Conservation (phyloP, 1,140 invertebrate genomes). For the Trachymyrmex septentrionalis region DNA sequence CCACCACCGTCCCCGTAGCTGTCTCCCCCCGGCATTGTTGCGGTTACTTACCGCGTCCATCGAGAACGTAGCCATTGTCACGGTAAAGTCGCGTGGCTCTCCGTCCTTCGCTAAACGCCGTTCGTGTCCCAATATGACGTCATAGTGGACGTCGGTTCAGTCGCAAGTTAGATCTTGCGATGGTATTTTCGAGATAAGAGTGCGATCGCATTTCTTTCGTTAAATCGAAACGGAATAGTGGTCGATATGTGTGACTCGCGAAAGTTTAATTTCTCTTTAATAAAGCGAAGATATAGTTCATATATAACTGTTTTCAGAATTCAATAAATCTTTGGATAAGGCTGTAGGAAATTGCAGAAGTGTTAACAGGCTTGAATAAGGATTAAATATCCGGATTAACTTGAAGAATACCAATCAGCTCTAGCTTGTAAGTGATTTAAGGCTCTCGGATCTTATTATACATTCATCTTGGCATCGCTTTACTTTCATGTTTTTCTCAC, state of each 20-base stretch:
- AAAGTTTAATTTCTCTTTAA: constrained; percentile 23
- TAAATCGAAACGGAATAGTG: background rate
- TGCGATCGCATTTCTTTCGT: background rate
- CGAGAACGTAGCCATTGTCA: constrained; percentile 55
- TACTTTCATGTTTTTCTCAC: background rate
- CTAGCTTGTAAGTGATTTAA: background rate
- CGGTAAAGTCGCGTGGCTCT: constrained; percentile 50
- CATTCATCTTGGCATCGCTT: background rate
- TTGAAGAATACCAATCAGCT: background rate
- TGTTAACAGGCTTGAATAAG: background rate
- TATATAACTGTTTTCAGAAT: background rate
- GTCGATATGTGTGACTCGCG: background rate
- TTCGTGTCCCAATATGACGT: constrained; percentile 24
- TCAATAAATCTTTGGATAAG: background rate
- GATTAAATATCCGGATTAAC: background rate
- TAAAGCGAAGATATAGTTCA: background rate
- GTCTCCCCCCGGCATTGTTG: constrained; percentile 81
- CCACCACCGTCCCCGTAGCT: constrained; percentile 51
- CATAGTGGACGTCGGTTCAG: constrained; percentile 1
- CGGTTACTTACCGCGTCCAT: constrained; percentile 81
- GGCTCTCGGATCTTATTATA: background rate
- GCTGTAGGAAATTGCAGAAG: background rate
- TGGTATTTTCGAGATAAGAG: background rate
- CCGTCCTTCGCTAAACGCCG: constrained; percentile 44
- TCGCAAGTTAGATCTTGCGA: background rate